Percentiles rank a stretch among this genome's conserved stretches.
Evolutionary conservation across 2,888 invertebrate species (phyloP).

Genomic region (Horisme vitalbata): DNA sequence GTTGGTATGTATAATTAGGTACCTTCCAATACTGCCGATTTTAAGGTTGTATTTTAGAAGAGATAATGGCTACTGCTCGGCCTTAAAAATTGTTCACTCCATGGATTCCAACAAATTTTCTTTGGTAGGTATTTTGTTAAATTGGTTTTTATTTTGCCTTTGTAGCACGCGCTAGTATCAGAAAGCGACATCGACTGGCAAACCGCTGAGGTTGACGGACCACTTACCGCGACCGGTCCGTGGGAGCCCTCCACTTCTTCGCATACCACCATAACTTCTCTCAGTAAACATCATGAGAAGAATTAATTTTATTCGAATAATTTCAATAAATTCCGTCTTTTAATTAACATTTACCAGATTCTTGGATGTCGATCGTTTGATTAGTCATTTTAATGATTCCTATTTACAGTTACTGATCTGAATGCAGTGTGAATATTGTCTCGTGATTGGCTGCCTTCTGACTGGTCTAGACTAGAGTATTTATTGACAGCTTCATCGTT

Average conservation of each 20-base stretch:
- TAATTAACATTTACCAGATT: slow-evolving; percentile 74
- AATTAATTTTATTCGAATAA: slow-evolving; percentile 42
- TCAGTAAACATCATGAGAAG: slow-evolving; percentile 57
- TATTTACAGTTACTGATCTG: slow-evolving; percentile 73
- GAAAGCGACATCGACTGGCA: slow-evolving; percentile 3
- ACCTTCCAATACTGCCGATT: no score
- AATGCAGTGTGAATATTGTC: slow-evolving; percentile 69
- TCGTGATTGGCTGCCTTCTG: slow-evolving; percentile 47
- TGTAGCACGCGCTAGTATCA: neutral
- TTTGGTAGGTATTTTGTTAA: neutral
- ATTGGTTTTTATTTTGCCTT: neutral
- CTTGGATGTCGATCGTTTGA: slow-evolving; percentile 73
- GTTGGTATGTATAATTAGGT: no score
- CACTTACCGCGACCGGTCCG: slow-evolving; percentile 64
- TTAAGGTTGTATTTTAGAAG: no score
- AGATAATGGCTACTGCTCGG: no score
- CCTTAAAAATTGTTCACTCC: no score
- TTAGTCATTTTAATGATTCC: slow-evolving; percentile 72
- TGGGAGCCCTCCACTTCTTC: slow-evolving; percentile 56
- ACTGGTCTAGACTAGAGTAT: slow-evolving; percentile 37
- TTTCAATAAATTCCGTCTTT: slow-evolving; percentile 70
- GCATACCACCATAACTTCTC: slow-evolving; percentile 52
- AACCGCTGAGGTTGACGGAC: slow-evolving; percentile 51
- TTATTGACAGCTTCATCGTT: slow-evolving; percentile 61
- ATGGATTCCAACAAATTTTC: no score